Conservation (phyloP, 2,113 vertebrate species). For the Xenus cinereus region DNA sequence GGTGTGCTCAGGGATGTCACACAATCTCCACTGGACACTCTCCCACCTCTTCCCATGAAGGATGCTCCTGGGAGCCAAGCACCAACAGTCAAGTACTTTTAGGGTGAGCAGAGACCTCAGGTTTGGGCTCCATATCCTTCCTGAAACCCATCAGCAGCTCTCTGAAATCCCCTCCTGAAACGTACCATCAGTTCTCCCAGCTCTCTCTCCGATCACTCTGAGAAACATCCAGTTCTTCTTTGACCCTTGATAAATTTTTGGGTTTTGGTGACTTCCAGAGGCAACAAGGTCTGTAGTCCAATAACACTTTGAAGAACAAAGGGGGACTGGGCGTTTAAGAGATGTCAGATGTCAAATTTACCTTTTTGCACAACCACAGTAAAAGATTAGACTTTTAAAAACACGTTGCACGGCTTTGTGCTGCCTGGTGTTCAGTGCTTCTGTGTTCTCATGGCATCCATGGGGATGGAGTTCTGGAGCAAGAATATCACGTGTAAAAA, state of each 20-base stretch:
- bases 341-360: neutral
- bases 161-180: neutral
- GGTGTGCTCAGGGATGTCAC: neutral
- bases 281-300: neutral
- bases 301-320: neutral
- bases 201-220: neutral
- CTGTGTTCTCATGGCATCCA: neutral
- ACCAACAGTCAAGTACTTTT: accelerated
- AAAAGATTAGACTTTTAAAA: neutral
- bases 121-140: neutral
- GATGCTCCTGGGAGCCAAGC: neutral
- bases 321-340: neutral
- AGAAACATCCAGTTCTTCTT: neutral
- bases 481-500: neutral
- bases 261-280: neutral
- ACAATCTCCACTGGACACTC: accelerated
- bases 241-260: neutral
- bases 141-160: neutral
- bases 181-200: neutral
- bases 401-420: neutral
- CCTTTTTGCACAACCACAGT: too few species aligned
- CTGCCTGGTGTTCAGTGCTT: neutral
- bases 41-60: neutral
- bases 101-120: neutral
- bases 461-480: neutral